Base-by-base conservation (phyloP, 2,797 vertebrate species). In the Ctenopoma multispine region DNA sequence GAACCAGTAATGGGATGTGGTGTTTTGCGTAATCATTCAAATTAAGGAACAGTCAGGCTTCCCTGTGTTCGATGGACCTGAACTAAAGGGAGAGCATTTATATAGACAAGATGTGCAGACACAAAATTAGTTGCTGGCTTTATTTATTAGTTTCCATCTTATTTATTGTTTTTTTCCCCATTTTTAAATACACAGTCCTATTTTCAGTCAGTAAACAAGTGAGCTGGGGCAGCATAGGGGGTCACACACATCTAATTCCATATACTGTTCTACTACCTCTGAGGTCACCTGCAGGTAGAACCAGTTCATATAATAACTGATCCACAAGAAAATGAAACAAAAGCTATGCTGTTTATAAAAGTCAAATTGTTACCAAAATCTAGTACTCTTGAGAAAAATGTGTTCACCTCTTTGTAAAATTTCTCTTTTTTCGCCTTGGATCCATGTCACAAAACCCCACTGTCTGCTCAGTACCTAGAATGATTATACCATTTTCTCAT, bases 31-130 rank as follows among this genome's bases (percentile, higher is more conserved):
- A 36, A 71, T 63, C 29, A 50, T 31, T 34, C n/a, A 29, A 50
- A 72, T 75, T 50, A 70, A 63, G 44, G 46, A 64, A 63, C 18
- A 58, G 40, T 43, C 54, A 64, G 63, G 21, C 21, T 27, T 58
- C 49, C 7, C n/a, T 31, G 18, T 57, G 24, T 58, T 51, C 2
- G 10, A 18, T 67, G 56, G 47, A 65, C 50, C 46, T 64, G 43
- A 63, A 56, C 21, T 47, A 21, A 23, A 36, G 38, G 20, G 46
- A 63, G 38, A 41, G 13, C 49, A 1, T 68, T 51, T 20, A n/a
- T 57, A 20, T 61, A 27, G 44, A 61, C 4, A 0, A 21, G 58
- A 44, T 20, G 15, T 54, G 48, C 1, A 1, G 38, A 36, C 17
- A 48, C 53, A 72, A 31, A n/a, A 21, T 69, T 68, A 43, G 5